Percentiles rank a stretch among this genome's conserved stretches.
phyloP scores from a whole-genome alignment of 2,113 vertebrate species.

The Numenius arquata region DNA sequence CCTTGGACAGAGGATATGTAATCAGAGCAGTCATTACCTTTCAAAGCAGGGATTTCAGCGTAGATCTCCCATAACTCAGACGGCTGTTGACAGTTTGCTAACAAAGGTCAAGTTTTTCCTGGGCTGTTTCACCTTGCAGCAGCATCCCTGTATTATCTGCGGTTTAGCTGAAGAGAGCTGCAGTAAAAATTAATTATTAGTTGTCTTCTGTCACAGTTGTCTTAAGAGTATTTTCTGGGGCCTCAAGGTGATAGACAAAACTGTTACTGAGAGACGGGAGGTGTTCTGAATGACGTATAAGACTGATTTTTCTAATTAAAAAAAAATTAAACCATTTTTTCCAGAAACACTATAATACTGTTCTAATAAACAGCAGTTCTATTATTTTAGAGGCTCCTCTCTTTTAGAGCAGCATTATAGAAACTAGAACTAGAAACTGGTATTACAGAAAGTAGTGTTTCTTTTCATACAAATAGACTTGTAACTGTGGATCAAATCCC shows the following conservation, averaged over 20 bases:
- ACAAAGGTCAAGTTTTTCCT: neutral
- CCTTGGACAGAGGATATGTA: neutral
- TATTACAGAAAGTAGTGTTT: neutral
- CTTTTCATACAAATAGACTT: neutral
- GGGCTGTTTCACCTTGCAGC: neutral
- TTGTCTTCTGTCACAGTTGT: neutral
- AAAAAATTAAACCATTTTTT: neutral
- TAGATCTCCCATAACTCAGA: neutral
- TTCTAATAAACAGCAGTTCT: neutral
- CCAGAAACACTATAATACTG: neutral
- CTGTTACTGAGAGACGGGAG: neutral
- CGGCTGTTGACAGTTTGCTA: neutral
- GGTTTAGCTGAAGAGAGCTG: neutral
- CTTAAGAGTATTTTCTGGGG: neutral
- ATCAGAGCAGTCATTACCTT: neutral
- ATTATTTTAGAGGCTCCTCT: neutral
- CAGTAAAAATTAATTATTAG: neutral
- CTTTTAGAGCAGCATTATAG: neutral
- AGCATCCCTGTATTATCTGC: neutral
- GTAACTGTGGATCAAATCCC: neutral
- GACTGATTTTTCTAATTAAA: neutral
- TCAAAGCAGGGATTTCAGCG: neutral
- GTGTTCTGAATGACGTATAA: neutral
- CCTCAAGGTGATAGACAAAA: neutral
- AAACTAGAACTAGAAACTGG: neutral